Base-by-base conservation (phyloP, 2,888 invertebrate species). In the Actias luna region DNA sequence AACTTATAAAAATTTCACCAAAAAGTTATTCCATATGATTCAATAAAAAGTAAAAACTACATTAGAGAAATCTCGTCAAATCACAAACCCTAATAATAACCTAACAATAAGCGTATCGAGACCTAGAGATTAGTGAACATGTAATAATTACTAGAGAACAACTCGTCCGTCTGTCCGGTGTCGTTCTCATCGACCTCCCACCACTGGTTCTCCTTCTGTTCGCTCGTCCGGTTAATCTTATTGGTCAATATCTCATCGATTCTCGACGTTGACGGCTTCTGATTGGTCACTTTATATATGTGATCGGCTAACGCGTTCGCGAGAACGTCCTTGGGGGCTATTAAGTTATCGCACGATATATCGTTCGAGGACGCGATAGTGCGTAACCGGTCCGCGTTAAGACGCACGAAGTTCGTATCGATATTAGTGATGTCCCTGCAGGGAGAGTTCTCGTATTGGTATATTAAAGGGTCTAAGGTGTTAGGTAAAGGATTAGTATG, bases 271-370 rank as follows among this genome's bases (percentile, higher is more conserved):
- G 91, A 91, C 33, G 93, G 92, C 65, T 92, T 93, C 67, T 93
- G 93, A 86, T 93, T 93, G 70, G 93, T 93, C 61, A 93, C 92
- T 86, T 92, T 93, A 63, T 92, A 92, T 55, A 93, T 93, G 58
- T 93, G 93, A 68, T 93, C 92, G 0, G 84, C 92, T 65, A 93
- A 73, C 1, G 88, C 92, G 60, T 89, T 91, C 0, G 93, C 90
- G 68, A 93, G 67, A 0, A 92, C 88, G 22, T 89, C 87, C 73
- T 92, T 91, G 0, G 93, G 93, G 0, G 93, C 93, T 67, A 93
- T 87, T 1, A 92, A 67, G n/a, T 79, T 83, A 52, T 89, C 89
- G 52, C 84, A 83, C 3, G 84, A 75, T 10, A 92, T 65, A 55
- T 92, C 89, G 52, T 87, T 88, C 0, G 78, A 72, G 0, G 80